Percentiles rank a stretch among this genome's conserved stretches.
Evolutionary conservation across 2,888 invertebrate species (phyloP).

Genomic region (Acronicta alni): DNA sequence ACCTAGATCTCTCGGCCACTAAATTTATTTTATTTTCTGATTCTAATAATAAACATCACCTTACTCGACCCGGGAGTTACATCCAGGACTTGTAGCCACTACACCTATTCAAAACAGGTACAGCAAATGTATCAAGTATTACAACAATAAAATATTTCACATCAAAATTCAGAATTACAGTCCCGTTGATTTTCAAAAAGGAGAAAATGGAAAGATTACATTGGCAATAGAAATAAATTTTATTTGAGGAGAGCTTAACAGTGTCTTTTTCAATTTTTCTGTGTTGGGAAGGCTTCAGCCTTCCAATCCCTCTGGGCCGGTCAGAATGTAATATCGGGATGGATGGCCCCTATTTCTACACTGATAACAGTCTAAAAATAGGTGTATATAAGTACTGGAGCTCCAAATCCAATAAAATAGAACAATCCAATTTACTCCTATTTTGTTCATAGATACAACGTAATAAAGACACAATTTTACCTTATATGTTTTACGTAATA

Average conservation of each 20-base stretch:
- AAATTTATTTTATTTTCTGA: too few relatives aligned
- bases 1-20: too few relatives aligned
- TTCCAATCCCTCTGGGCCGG: constrained; percentile 45
- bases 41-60: too few relatives aligned
- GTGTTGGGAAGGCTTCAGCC: constrained; percentile 25
- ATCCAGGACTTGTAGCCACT: too few relatives aligned
- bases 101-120: too few relatives aligned
- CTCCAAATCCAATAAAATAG: constrained; percentile 34
- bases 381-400: constrained; percentile 38
- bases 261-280: constrained; percentile 20
- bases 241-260: constrained; percentile 22
- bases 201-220: constrained; percentile 1
- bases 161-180: neutral
- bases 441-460: constrained; percentile 11
- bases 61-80: too few relatives aligned
- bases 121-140: too few relatives aligned
- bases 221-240: constrained; percentile 25
- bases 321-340: constrained; percentile 58
- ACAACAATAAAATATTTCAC: neutral
- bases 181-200: neutral
- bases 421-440: too few relatives aligned
- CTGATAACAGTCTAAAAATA: too few relatives aligned
- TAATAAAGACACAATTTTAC: neutral
- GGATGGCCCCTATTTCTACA: constrained; percentile 52
- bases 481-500: too few relatives aligned